These are phyloP conservation scores for Vidua macroura DNA, from an alignment of 2,113 vertebrate genomes.

Conservation along the genomic window DNA sequence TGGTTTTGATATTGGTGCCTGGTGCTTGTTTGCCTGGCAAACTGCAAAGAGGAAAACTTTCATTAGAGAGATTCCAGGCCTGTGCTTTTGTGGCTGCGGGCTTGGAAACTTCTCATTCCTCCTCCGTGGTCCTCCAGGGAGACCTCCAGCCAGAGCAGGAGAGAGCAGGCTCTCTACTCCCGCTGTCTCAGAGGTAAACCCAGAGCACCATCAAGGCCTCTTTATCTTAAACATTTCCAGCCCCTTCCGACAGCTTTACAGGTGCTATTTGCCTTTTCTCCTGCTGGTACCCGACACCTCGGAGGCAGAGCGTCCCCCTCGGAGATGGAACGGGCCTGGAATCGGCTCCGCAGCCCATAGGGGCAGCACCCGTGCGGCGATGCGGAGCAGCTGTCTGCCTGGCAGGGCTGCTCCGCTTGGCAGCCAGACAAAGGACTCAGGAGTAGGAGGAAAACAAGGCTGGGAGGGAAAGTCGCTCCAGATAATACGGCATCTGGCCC, in stretches of 20 bases:
- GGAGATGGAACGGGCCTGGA: conserved; percentile 31
- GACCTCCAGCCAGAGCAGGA: neutral
- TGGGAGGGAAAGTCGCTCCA: conserved; percentile 50
- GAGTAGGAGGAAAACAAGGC: conserved; percentile 57
- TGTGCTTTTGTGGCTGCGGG: conserved; percentile 32
- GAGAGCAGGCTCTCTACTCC: neutral
- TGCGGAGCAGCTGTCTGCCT: conserved; percentile 58
- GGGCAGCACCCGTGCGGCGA: conserved; percentile 35
- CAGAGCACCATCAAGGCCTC: neutral
- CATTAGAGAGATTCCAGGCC: conserved; percentile 43
- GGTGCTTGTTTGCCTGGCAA: conserved; percentile 47
- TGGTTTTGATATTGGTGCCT: conserved; percentile 53
- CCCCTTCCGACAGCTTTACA: neutral
- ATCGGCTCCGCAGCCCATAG: neutral
- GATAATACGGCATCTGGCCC: conserved; percentile 49
- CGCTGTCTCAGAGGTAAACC: neutral
- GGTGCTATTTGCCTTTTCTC: neutral
- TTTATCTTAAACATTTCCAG: neutral
- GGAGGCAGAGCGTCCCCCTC: neutral
- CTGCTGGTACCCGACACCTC: neutral
- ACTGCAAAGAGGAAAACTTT: conserved; percentile 42
- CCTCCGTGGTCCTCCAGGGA: conserved; percentile 18
- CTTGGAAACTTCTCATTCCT: conserved; percentile 48
- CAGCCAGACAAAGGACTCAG: conserved; percentile 57
- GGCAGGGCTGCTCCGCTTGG: conserved; percentile 55